phyloP scores from a whole-genome alignment of 2,888 invertebrate genomes.

The Strigamia transsilvanica region DNA sequence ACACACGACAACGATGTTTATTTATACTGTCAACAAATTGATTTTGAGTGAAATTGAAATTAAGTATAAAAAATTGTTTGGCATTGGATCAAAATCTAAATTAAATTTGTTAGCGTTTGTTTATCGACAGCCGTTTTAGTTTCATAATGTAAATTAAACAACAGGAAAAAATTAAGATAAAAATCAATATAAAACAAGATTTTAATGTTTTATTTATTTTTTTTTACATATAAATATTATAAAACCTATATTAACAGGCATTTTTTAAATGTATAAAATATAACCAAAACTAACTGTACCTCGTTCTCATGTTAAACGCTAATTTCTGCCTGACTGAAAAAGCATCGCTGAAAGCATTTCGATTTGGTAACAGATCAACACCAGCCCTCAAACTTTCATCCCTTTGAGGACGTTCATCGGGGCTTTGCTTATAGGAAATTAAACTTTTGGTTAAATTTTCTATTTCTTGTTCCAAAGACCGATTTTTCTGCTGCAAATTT shows the following conservation, averaged over 20 bases:
- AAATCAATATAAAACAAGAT: background rate
- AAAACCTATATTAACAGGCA: background rate
- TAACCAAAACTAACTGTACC: background rate
- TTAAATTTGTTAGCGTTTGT: no score
- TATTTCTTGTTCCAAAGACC: background rate
- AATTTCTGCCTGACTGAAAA: constrained; percentile 32
- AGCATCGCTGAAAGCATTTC: constrained; percentile 1
- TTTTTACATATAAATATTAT: background rate
- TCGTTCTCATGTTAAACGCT: constrained; percentile 5
- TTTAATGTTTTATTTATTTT: background rate
- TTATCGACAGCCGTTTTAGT: no score
- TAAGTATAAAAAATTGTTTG: background rate
- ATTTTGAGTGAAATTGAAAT: background rate
- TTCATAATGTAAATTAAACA: no score
- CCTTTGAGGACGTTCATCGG: background rate
- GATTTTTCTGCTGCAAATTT: background rate
- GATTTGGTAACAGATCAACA: background rate
- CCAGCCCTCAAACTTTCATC: background rate
- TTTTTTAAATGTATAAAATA: background rate
- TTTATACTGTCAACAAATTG: background rate
- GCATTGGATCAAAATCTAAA: background rate
- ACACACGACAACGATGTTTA: background rate
- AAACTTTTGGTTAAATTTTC: background rate
- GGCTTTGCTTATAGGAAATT: background rate
- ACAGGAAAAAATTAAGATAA: background rate